A percentile compares a stretch with the other conserved stretches of the same genome.
phyloP scores from a whole-genome alignment of 2,113 vertebrate genomes.

The Ceyx cyanopectus region DNA sequence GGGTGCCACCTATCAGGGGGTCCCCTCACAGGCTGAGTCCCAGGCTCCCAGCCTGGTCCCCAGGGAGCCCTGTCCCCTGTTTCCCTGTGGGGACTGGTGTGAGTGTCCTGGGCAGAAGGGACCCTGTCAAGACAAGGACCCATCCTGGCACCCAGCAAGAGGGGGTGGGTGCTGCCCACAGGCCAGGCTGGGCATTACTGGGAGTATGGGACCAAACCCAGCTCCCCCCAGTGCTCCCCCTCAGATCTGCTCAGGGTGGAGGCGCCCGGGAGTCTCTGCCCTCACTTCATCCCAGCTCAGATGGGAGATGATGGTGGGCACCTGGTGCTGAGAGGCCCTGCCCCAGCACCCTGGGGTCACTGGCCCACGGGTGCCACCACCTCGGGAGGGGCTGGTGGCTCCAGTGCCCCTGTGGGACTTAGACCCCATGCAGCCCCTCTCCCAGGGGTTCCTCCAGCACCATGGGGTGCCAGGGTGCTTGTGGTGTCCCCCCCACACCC shows the following conservation, averaged over 20 bases:
- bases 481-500: background rate
- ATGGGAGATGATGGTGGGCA: background rate
- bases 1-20: background rate
- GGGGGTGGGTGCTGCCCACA: background rate
- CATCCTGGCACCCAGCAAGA: background rate
- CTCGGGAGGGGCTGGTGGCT: background rate
- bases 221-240: background rate
- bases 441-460: background rate
- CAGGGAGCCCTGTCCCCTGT: background rate
- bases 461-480: rapidly evolving
- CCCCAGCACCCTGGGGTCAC: background rate
- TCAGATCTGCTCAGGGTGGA: background rate
- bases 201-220: background rate
- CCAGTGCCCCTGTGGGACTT: rapidly evolving
- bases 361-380: background rate
- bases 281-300: background rate
- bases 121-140: background rate
- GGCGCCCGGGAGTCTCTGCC: background rate
- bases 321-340: background rate
- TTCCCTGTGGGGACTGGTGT: rapidly evolving
- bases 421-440: background rate
- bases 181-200: background rate
- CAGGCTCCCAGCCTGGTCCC: background rate
- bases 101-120: background rate
- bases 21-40: background rate